A percentile compares a stretch with the other conserved stretches of the same genome.
Conservation (phyloP, 1,140 invertebrate species). For the Parasteatoda tepidariorum region DNA sequence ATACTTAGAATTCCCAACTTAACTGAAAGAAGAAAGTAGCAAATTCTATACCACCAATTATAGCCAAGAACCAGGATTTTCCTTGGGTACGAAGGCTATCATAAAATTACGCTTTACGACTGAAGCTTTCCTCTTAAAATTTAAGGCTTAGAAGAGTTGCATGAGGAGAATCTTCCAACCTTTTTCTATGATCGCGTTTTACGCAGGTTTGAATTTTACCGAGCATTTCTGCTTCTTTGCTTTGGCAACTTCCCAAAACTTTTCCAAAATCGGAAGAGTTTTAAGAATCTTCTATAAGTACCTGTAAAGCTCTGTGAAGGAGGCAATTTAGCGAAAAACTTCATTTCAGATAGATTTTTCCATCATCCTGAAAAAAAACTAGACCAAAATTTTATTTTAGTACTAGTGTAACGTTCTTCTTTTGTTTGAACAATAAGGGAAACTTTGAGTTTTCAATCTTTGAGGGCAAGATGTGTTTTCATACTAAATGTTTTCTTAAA, state of each 20-base stretch:
- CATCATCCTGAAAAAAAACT: not conserved
- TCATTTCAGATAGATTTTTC: slow-evolving; percentile 10
- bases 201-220: slow-evolving; percentile 33
- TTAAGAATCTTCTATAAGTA: slow-evolving; percentile 44
- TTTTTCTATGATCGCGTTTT: slow-evolving; percentile 30
- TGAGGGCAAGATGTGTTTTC: too few relatives aligned
- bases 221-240: not conserved
- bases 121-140: slow-evolving; percentile 23
- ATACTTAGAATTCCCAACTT: too few relatives aligned
- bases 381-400: slow-evolving; percentile 7
- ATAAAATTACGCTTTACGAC: slow-evolving; percentile 53
- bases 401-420: too few relatives aligned
- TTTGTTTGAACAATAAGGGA: too few relatives aligned
- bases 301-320: slow-evolving; percentile 27
- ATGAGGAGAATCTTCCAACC: slow-evolving; percentile 4
- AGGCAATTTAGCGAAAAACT: slow-evolving; percentile 44
- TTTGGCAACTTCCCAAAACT: slow-evolving; percentile 27
- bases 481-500: too few relatives aligned
- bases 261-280: slow-evolving; percentile 8
- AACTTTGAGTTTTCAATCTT: too few relatives aligned
- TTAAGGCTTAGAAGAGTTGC: slow-evolving; percentile 1
- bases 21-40: not conserved
- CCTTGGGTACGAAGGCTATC: too few relatives aligned
- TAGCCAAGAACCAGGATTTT: not conserved
- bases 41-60: slow-evolving; percentile 33